A percentile compares a stretch with the other conserved stretches of the same genome.
Evolutionary conservation across 2,888 invertebrate species (phyloP).

Genomic region (Leucania comma): DNA sequence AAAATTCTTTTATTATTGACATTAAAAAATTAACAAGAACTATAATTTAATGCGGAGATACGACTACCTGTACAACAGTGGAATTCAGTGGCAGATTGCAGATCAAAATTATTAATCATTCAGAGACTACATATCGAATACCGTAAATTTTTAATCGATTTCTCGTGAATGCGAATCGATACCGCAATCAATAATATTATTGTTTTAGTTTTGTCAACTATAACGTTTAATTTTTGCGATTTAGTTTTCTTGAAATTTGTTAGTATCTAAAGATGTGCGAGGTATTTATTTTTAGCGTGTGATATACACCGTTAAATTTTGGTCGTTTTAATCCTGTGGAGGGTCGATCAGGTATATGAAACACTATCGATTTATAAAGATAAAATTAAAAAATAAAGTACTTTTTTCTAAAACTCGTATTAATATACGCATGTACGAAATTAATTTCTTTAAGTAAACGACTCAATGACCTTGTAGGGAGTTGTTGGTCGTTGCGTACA

Average conservation of each 20-base stretch:
- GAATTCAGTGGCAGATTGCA: conserved; percentile 89
- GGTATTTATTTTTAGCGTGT: conserved; percentile 1
- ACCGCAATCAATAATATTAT: conserved; percentile 66
- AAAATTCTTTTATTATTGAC: conserved; percentile 52
- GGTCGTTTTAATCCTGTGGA: too few relatives aligned
- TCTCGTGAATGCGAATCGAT: conserved; percentile 67
- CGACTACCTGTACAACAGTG: conserved; percentile 81
- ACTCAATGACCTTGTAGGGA: too few relatives aligned
- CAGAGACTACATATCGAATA: conserved; percentile 80
- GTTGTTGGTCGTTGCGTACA: too few relatives aligned
- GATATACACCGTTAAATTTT: too few relatives aligned
- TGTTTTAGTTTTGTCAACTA: conserved; percentile 62
- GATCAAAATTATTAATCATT: conserved; percentile 86
- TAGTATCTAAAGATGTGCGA: conserved; percentile 10
- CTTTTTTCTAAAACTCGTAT: too few relatives aligned
- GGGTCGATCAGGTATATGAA: too few relatives aligned
- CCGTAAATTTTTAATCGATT: conserved; percentile 81
- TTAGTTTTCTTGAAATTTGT: conserved; percentile 30
- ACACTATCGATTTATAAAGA: too few relatives aligned
- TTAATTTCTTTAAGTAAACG: too few relatives aligned
- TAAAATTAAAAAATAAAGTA: too few relatives aligned
- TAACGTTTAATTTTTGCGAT: conserved; percentile 44
- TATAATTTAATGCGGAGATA: conserved; percentile 77
- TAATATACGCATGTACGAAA: too few relatives aligned
- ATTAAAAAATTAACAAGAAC: conserved; percentile 65